Conservation (phyloP, 2,113 vertebrate genomes). For the Ardeotis arabs region DNA sequence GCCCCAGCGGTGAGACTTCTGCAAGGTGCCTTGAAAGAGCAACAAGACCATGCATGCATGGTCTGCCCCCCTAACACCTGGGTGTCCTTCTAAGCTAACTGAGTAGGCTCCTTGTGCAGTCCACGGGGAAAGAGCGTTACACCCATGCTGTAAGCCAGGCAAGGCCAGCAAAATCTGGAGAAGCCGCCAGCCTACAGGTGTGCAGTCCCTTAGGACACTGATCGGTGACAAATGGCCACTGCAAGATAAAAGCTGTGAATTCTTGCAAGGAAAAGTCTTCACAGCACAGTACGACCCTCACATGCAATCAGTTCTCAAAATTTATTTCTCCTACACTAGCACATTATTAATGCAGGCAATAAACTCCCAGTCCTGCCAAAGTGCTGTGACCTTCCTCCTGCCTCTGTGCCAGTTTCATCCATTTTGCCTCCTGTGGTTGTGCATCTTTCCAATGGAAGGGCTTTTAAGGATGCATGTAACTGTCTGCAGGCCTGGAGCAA, state of each 20-base stretch:
- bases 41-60: not conserved
- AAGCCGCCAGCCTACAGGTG: not conserved
- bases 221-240: not conserved
- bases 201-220: not conserved
- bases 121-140: fast-evolving
- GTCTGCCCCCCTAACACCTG: not conserved
- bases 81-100: not conserved
- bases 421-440: not conserved
- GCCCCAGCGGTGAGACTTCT: not conserved
- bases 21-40: not conserved
- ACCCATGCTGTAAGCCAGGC: not conserved
- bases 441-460: not conserved
- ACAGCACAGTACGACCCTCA: not conserved
- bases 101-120: not conserved
- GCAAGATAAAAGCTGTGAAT: not conserved
- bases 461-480: not conserved
- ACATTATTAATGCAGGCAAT: not conserved
- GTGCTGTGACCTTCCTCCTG: not conserved
- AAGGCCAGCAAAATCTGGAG: not conserved
- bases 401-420: not conserved
- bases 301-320: not conserved
- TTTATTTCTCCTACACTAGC: not conserved
- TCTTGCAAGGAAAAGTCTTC: not conserved
- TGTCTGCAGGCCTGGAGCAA: not conserved
- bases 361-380: not conserved